Conservation (phyloP, 2,797 vertebrate genomes). For the Novumbra hubbsi region DNA sequence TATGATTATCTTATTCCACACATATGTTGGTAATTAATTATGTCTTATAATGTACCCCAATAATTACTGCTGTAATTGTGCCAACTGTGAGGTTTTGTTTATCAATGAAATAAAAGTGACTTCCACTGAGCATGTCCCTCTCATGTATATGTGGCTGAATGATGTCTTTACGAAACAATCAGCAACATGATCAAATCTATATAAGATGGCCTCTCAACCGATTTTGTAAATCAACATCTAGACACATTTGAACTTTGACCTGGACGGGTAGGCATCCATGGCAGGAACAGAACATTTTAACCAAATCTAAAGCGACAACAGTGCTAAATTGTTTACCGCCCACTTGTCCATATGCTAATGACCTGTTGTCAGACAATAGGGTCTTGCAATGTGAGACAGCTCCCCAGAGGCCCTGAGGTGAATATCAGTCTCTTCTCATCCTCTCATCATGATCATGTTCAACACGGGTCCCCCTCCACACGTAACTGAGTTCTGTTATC, state of each 20-base stretch:
- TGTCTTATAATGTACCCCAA: slow-evolving; percentile 46
- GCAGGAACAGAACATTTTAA: background rate
- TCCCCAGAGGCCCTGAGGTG: slow-evolving; percentile 60
- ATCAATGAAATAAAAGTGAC: slow-evolving; percentile 68
- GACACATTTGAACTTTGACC: background rate
- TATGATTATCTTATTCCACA: slow-evolving; percentile 34
- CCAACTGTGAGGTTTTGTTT: slow-evolving; percentile 34
- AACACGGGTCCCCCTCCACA: slow-evolving; percentile 49
- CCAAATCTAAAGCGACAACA: background rate
- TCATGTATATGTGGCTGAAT: slow-evolving; percentile 69
- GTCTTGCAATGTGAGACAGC: slow-evolving; percentile 20
- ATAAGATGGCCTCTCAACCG: background rate
- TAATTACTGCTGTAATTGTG: slow-evolving; percentile 45
- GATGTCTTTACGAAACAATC: slow-evolving; percentile 15
- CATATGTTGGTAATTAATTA: slow-evolving; percentile 33
- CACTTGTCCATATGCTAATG: slow-evolving; percentile 23
- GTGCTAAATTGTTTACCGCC: slow-evolving; percentile 22
- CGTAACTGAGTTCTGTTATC: slow-evolving; percentile 62
- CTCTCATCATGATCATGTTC: slow-evolving; percentile 57
- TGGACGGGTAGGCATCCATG: background rate
- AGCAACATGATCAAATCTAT: background rate
- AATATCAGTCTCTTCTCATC: slow-evolving; percentile 59
- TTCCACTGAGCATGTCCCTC: slow-evolving; percentile 60
- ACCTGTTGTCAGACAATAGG: slow-evolving; percentile 36
- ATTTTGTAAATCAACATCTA: background rate